Base-by-base conservation (phyloP, 2,113 vertebrate genomes). In the Chionis minor region DNA sequence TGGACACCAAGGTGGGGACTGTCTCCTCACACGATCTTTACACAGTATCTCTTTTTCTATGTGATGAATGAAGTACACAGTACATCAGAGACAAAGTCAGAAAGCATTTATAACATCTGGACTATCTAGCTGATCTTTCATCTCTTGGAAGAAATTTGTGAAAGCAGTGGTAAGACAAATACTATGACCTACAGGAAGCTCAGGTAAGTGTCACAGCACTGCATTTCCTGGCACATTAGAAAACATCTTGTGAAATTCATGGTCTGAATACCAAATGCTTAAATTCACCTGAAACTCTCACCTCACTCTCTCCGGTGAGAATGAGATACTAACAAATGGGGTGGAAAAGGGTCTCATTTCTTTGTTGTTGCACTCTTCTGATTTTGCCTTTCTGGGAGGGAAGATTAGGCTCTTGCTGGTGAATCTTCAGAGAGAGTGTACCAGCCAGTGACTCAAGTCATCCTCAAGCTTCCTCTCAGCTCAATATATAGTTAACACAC, bases 271-370 rank as follows among this genome's bases (percentile, higher is more conserved):
- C 4, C 22, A 44, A 27, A 47, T 65, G 23, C 33, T 23, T 55
- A 12, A 87, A 81, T 8, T 49, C 10, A 84, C 10, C 12, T 79
- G 54, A 82, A 86, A 65, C n/a, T n/a, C n/a, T n/a, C n/a, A n/a
- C n/a, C n/a, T n/a, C n/a, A n/a, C n/a, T n/a, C n/a, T n/a, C 27
- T 86, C 19, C 40, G 0, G 0, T 3, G 22, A 77, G 62, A 77
- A 85, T 27, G 18, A 67, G 18, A 24, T 66, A 26, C 27, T 23
- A 20, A 8, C 26, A 63, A 33, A 17, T 12, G 1, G 8, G 9
- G 4, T 56, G 30, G 33, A 17, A 94, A 92, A 69, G 6, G 3
- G 5, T 49, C 16, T 54, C 1, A 16, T 75, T 80, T 54, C 33
- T 75, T 75, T 55, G 11, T 84, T 82, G 28, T 49, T 87, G 21